Conservation (phyloP, 2,113 vertebrate species). For the Platichthys flesus region DNA sequence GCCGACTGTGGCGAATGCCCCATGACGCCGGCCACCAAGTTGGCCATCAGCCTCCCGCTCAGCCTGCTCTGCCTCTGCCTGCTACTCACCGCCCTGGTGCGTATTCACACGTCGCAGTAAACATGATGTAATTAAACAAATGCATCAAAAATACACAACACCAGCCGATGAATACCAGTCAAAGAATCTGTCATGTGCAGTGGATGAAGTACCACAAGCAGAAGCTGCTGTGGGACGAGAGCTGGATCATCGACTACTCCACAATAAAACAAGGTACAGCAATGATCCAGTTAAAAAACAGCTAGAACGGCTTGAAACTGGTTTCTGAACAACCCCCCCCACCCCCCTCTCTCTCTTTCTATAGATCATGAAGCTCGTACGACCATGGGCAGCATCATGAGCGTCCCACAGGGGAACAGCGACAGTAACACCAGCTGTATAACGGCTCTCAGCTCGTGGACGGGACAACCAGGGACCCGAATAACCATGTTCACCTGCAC, state of each 20-base stretch:
- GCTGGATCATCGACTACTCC: constrained; percentile 87
- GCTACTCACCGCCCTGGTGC: constrained; percentile 80
- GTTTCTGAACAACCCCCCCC: no score
- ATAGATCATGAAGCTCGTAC: constrained; percentile 64
- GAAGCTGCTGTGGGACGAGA: constrained; percentile 90
- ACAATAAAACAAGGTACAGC: constrained; percentile 84
- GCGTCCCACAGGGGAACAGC: constrained; percentile 65
- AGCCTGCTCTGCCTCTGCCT: constrained; percentile 82
- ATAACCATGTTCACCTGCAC: constrained; percentile 85
- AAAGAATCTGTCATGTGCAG: constrained; percentile 50
- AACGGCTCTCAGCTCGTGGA: constrained; percentile 82
- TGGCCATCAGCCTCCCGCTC: constrained; percentile 82
- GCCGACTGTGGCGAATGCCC: constrained; percentile 87
- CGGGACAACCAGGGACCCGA: constrained; percentile 54
- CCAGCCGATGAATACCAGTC: no score
- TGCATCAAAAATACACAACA: not conserved
- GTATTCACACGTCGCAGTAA: constrained; percentile 12
- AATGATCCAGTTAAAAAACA: not conserved
- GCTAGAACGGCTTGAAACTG: not conserved
- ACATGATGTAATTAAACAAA: not conserved
- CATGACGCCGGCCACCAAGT: constrained; percentile 71
- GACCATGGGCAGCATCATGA: constrained; percentile 80
- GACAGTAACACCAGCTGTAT: constrained; percentile 82
- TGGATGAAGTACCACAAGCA: constrained; percentile 89
- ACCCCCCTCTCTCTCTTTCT: not conserved